A percentile compares a stretch with the other conserved stretches of the same genome.
Evolutionary conservation across 1,140 invertebrate genomes (phyloP).

Genomic region (Drosophila pectinifera): DNA sequence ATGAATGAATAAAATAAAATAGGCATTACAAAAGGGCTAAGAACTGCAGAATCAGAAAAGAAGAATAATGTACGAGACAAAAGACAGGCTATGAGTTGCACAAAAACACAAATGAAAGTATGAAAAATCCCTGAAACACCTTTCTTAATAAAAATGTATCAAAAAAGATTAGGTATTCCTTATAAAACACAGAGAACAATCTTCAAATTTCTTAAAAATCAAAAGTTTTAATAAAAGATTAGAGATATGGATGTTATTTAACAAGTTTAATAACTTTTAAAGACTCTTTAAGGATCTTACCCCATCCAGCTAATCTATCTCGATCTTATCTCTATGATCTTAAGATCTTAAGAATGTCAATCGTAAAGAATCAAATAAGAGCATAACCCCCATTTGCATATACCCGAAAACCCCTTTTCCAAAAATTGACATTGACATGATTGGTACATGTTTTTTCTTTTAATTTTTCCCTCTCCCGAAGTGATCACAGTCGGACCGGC

Average conservation of each 20-base stretch:
- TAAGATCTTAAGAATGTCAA: neutral
- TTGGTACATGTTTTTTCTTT: slow-evolving; percentile 16
- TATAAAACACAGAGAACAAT: neutral
- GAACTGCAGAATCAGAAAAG: neutral
- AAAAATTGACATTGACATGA: slow-evolving; percentile 40
- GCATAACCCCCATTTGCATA: slow-evolving; percentile 15
- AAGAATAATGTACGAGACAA: neutral
- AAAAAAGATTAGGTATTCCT: neutral
- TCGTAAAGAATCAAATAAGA: neutral
- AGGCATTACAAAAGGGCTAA: neutral
- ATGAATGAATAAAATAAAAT: slow-evolving; percentile 10
- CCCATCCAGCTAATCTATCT: neutral
- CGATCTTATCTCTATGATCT: slow-evolving; percentile 23
- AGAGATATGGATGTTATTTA: too few relatives aligned
- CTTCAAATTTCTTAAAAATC: neutral
- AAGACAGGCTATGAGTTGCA: neutral
- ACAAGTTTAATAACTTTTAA: neutral
- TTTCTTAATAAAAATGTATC: neutral
- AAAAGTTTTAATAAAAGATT: neutral
- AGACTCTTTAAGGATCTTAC: neutral
- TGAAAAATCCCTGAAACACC: neutral
- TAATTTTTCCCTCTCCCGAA: neutral
- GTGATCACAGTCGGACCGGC: slow-evolving; percentile 16
- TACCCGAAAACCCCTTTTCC: slow-evolving; percentile 8
- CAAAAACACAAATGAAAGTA: neutral